Evolutionary conservation across 2,888 invertebrate genomes (phyloP), one percentile per base, ranked within the genome.

Genomic region (Drosophila phalerata): DNA sequence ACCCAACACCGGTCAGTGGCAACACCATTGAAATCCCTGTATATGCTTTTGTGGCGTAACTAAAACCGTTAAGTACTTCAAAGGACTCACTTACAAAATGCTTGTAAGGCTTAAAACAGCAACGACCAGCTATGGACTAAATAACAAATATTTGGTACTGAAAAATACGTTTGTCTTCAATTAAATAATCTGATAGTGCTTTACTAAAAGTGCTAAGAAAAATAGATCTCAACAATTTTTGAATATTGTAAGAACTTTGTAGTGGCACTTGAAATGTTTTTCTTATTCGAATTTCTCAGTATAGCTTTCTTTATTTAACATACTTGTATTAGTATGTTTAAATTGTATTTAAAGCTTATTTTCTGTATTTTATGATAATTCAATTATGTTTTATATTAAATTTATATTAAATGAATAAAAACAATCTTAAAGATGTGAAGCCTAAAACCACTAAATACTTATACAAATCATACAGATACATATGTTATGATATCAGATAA

Each of bases 1-100:
- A 84, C 70, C 81, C 38, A 71, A 76, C 52, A 73, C 88, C 71
- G 37, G 52, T 45, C 52, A 53, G 43, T 63, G 58, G 58, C 76
- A 28, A 60, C 43, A 56, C 62, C 65, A 48, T 51, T 53, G 56
- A 42, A 68, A 68, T 68, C 64, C 43, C 57, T 69, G 75, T 53
- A 69, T 61, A 72, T 51, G 70, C 40, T 58, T 63, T 78, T 64
- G 43, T 61, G 69, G 64, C 60, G 69, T 70, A 75, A 73, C 79
- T 56, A 73, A 80, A 76, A 67, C 68, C 74, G 38, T 53, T 73
- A 79, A 73, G 67, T 49, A 66, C 76, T 70, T 37, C 40, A 42
- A 60, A 70, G 64, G 32, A 56, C 51, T 63, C 61, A 49, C 78
- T 64, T 65, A 62, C 76, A 56, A 63, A 75, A 47, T 66, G 65